Base-by-base conservation (phyloP, 2,113 vertebrate species). In the Lepus timidus region DNA sequence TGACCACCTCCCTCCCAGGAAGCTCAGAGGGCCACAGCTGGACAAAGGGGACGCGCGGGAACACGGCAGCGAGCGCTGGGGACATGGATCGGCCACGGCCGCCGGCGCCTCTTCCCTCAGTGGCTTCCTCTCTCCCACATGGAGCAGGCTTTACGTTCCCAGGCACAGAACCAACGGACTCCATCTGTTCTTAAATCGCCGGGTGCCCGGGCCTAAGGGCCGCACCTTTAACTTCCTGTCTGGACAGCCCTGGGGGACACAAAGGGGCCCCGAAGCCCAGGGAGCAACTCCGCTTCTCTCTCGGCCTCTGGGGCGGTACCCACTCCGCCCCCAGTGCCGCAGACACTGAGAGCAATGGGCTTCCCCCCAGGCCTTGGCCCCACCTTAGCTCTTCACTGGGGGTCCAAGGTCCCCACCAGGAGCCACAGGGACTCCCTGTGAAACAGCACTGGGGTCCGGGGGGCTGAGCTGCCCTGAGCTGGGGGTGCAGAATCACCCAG, bases 271-370 rank as follows among this genome's bases (percentile, higher is more conserved):
- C 1, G 0, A 4, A 1, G 3, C 39, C 11, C 27, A 29, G 71
- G 85, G 5, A 6, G 71, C 3, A 3, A 86, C 36, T 11, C 44
- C 6, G 1, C 0, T 10, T 49, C 65, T 1, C 58, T 22, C 14
- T 36, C 4, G 0, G 62, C 31, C 61, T 39, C 91, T 68, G 16
- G 39, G 79, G 39, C 3, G 55, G 20, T 17, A 14, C 36, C 33
- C 14, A 12, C 10, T 27, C 55, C 58, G 7, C 67, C 64, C 61
- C 44, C 52, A 31, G 75, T 20, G 9, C 65, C 70, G 31, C 13
- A 44, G 33, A 25, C 1, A 1, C 17, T 0, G 7, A 4, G 3
- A 44, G 74, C 0, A 0, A 44, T 29, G 14, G 70, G 11, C 1
- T 6, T 6, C 55, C 11, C n/a, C 65, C 8, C 44, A 78, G 49